Evolutionary conservation across 1,140 invertebrate species (phyloP).

Genomic region (Zaprionus gabonicus): DNA sequence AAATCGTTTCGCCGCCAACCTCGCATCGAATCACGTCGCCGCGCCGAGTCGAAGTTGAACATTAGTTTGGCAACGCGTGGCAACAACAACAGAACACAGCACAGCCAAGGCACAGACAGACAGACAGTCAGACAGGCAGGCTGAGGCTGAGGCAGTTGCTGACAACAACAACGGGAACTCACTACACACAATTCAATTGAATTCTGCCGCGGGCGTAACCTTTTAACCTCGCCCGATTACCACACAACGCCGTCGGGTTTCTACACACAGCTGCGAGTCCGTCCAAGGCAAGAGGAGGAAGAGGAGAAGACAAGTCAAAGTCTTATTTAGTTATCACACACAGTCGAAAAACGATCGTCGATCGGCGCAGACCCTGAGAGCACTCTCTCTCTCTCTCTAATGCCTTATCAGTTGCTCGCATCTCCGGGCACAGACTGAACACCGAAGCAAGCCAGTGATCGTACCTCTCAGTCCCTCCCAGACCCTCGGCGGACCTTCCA

Average conservation of each 20-base stretch:
- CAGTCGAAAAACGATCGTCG: conserved; percentile 9
- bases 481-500: conserved; percentile 22
- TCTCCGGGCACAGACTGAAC: conserved; percentile 49
- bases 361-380: conserved; percentile 2
- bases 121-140: conserved; percentile 8
- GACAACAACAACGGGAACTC: conserved; percentile 20
- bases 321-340: conserved; percentile 52
- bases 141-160: conserved; percentile 11
- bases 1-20: conserved; percentile 1
- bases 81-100: conserved; percentile 38
- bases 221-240: conserved; percentile 48
- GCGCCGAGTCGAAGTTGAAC: conserved; percentile 21
- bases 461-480: neutral
- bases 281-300: conserved; percentile 11
- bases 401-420: conserved; percentile 69
- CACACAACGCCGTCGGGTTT: conserved; percentile 25
- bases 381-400: conserved; percentile 34
- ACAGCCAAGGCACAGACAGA: too few species aligned
- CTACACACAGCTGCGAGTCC: conserved; percentile 26
- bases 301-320: conserved; percentile 12
- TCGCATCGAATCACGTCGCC: conserved; percentile 30
- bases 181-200: conserved; percentile 22
- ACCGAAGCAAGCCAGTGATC: conserved; percentile 2
- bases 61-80: conserved; percentile 41
- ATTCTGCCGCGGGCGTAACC: conserved; percentile 48